phyloP scores from a whole-genome alignment of 2,113 vertebrate genomes.

The Odontophorus gujanensis region DNA sequence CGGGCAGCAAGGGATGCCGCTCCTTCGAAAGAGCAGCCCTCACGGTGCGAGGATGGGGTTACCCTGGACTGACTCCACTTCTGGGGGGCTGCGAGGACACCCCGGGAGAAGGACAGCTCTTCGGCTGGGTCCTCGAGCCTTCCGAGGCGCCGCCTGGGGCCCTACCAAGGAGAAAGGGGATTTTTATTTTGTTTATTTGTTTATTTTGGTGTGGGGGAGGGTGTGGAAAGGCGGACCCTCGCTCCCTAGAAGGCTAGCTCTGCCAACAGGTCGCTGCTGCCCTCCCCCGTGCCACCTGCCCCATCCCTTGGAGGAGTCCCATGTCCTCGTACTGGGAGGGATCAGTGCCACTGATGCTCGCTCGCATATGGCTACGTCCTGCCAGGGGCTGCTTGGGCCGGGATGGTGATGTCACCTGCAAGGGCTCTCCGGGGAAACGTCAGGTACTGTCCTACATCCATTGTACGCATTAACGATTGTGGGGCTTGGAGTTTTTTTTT shows the following conservation, averaged over 20 bases:
- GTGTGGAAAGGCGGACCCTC: not conserved
- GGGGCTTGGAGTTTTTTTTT: rapidly evolving
- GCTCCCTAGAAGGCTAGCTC: not conserved
- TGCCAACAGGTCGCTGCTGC: not conserved
- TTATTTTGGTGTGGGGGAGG: no score
- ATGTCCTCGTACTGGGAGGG: not conserved
- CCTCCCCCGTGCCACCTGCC: not conserved
- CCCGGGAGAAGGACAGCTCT: not conserved
- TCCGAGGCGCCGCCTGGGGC: not conserved
- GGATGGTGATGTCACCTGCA: not conserved
- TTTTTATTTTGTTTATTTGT: not conserved
- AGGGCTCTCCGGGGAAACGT: not conserved
- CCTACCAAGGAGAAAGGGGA: not conserved
- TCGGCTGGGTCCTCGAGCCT: not conserved
- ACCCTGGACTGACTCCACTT: no score
- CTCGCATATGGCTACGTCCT: not conserved
- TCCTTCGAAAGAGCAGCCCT: no score
- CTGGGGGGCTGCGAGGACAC: not conserved
- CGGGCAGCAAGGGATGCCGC: no score
- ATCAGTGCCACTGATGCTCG: not conserved
- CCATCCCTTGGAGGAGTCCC: not conserved
- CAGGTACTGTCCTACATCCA: rapidly evolving
- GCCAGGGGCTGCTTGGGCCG: not conserved
- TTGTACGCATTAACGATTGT: not conserved
- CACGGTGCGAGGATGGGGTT: no score